Percentiles rank a stretch among this genome's conserved stretches.
phyloP scores from a whole-genome alignment of 1,140 invertebrate genomes.

The Parapsyche elsis region DNA sequence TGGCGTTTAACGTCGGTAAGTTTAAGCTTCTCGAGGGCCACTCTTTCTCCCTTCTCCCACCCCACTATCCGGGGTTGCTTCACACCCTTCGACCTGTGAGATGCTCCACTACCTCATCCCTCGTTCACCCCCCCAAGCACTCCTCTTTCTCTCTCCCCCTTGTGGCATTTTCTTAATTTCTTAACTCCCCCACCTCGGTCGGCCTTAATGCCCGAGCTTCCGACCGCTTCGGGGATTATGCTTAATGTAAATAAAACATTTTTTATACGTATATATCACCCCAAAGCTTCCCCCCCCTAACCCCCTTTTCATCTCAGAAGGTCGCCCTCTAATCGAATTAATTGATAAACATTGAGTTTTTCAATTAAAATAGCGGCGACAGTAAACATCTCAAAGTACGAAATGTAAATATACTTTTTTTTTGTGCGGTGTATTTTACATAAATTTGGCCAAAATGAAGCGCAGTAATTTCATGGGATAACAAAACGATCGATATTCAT shows the following conservation, averaged over 20 bases:
- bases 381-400: no score
- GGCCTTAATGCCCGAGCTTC: conserved; percentile 30
- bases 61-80: background rate
- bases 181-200: conserved; percentile 44
- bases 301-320: background rate
- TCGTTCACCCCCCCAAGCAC: background rate
- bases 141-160: conserved; percentile 11
- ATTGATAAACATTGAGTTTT: conserved; percentile 1
- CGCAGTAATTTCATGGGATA: no score
- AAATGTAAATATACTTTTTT: no score
- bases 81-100: conserved; percentile 20
- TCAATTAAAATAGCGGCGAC: background rate
- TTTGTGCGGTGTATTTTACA: no score
- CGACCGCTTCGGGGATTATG: conserved; percentile 42
- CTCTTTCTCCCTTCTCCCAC: background rate
- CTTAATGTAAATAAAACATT: conserved; percentile 45
- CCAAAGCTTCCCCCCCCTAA: background rate
- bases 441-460: no score
- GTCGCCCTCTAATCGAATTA: background rate
- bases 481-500: no score
- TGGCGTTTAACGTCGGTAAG: conserved; percentile 37
- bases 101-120: background rate
- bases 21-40: conserved; percentile 36
- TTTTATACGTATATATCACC: conserved; percentile 1
- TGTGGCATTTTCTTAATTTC: conserved; percentile 56